Conservation (phyloP, 2,797 vertebrate species). For the Phrynocephalus vlangalii region DNA sequence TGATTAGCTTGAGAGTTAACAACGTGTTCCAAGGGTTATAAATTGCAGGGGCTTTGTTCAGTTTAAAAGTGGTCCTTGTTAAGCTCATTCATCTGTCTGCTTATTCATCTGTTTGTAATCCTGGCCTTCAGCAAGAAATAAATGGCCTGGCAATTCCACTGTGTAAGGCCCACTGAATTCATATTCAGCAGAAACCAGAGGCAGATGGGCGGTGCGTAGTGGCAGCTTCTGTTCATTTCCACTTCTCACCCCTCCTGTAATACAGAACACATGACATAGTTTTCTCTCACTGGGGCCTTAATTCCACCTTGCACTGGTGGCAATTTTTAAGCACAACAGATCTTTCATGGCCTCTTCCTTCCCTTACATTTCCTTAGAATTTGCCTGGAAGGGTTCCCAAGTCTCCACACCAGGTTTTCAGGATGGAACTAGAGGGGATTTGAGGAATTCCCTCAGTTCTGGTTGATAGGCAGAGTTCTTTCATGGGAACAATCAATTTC, state of each 20-base stretch:
- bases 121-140: neutral
- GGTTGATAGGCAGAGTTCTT: neutral
- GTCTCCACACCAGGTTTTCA: neutral
- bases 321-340: neutral
- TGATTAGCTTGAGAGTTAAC: constrained; percentile 13
- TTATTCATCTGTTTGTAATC: neutral
- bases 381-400: neutral
- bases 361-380: neutral
- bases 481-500: neutral
- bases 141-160: neutral
- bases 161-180: neutral
- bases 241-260: neutral
- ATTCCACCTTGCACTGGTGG: neutral
- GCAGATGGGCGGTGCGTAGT: neutral
- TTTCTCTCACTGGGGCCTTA: neutral
- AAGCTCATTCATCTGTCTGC: neutral
- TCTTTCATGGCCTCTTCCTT: neutral
- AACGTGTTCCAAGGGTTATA: constrained; percentile 13
- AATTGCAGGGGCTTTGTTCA: neutral
- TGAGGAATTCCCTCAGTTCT: neutral
- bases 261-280: neutral
- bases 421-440: neutral
- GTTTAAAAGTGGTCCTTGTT: constrained; percentile 1
- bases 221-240: neutral
- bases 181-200: neutral